These are phyloP conservation scores for Prenolepis imparis DNA, from an alignment of 2,888 invertebrate species.

Conservation along the genomic window DNA sequence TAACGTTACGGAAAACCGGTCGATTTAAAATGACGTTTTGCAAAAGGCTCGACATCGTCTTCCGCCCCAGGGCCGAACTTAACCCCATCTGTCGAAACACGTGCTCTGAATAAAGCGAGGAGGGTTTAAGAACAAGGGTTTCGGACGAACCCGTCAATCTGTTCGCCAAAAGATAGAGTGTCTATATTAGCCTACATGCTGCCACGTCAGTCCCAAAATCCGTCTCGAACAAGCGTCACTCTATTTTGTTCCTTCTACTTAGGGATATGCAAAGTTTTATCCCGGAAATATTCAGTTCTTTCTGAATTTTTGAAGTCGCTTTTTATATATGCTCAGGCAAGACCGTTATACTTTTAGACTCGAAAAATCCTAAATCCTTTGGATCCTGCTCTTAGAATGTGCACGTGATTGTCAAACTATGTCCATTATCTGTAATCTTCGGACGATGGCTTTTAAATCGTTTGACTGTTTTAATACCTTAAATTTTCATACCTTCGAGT, in stretches of 20 bases:
- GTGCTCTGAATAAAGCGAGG: conserved; percentile 79
- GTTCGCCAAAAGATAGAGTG: conserved; percentile 66
- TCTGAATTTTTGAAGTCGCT: not conserved
- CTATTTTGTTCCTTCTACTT: conserved; percentile 50
- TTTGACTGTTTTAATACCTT: not conserved
- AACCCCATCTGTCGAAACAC: conserved; percentile 81
- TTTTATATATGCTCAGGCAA: not conserved
- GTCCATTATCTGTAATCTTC: not conserved
- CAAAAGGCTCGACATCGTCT: conserved; percentile 49
- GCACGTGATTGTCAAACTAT: not conserved
- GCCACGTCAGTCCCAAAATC: conserved; percentile 44
- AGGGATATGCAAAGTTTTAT: conserved; percentile 5
- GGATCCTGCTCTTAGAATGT: not conserved
- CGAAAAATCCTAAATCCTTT: not conserved
- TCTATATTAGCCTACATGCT: conserved; percentile 65
- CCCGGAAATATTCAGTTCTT: not conserved
- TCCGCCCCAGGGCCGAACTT: conserved; percentile 77
- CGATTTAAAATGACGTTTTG: conserved; percentile 35
- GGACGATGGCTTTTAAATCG: not conserved
- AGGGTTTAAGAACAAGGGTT: conserved; percentile 62
- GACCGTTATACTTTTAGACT: not conserved
- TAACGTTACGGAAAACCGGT: too few species aligned
- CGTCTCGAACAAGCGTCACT: conserved; percentile 64
- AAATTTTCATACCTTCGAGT: not conserved
- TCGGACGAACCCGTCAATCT: conserved; percentile 66